A percentile compares a stretch with the other conserved stretches of the same genome.
phyloP scores from a whole-genome alignment of 2,797 vertebrate genomes.

The Karalla daura region DNA sequence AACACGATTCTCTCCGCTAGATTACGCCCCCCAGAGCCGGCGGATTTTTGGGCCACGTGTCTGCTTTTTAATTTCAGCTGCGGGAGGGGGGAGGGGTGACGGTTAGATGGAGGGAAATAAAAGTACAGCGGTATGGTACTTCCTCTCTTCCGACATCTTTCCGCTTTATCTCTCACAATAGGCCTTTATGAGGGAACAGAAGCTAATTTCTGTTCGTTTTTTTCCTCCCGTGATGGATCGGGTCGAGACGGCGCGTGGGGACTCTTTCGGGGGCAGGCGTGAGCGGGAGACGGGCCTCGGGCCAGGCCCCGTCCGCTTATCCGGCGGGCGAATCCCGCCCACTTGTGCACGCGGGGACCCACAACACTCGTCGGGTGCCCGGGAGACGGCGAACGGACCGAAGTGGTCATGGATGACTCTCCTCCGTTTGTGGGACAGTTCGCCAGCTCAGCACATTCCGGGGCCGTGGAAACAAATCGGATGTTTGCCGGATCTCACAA shows the following conservation, averaged over 20 bases:
- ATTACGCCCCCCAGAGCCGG: neutral
- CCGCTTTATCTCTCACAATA: neutral
- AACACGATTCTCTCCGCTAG: neutral
- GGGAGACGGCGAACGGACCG: slow-evolving; percentile 17
- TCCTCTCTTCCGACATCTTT: no score
- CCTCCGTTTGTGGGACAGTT: slow-evolving; percentile 15
- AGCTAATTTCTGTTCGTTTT: neutral
- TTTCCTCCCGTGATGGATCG: neutral
- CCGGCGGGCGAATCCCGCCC: slow-evolving; percentile 31
- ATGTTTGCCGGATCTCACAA: no score
- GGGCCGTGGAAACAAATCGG: no score
- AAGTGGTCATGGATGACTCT: slow-evolving; percentile 34
- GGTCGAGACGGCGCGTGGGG: neutral
- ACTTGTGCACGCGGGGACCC: slow-evolving; percentile 15
- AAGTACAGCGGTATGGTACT: no score
- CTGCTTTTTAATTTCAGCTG: slow-evolving; percentile 5
- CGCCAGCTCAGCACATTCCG: slow-evolving; percentile 42
- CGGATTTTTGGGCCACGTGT: neutral
- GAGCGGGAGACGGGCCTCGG: slow-evolving; percentile 5
- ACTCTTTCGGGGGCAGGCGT: neutral
- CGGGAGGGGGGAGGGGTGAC: no score
- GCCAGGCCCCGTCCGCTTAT: slow-evolving; percentile 32
- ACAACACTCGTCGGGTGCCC: slow-evolving; percentile 16
- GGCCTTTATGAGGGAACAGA: neutral
- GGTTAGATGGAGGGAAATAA: no score